Conservation (phyloP, 2,888 invertebrate genomes). For the Agrotis ipsilon region DNA sequence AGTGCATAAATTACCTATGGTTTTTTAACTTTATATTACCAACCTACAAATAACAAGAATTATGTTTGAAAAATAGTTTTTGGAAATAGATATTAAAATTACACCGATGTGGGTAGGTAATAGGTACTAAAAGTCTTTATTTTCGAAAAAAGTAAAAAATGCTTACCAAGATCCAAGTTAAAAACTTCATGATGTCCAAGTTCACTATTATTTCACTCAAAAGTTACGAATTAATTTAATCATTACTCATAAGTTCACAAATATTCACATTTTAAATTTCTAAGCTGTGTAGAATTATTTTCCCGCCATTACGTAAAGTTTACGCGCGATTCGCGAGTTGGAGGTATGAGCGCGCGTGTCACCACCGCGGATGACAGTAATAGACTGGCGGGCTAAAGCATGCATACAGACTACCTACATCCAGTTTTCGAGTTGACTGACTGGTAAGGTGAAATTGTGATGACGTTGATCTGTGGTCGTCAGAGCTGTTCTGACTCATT, state of each 20-base stretch:
- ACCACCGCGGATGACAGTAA: constrained; percentile 71
- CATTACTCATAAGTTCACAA: constrained; percentile 53
- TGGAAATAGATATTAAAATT: not conserved
- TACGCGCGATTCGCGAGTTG: constrained; percentile 76
- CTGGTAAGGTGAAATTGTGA: constrained; percentile 67
- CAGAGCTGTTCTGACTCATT: constrained; percentile 57
- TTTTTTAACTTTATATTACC: not conserved
- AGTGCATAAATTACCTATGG: constrained; percentile 17
- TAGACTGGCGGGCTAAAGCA: constrained; percentile 72
- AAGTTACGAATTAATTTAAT: constrained; percentile 44
- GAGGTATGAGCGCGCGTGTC: constrained; percentile 70
- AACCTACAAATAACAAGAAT: not conserved
- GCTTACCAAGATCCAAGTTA: constrained; percentile 76
- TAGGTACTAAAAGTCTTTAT: no score
- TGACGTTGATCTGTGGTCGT: constrained; percentile 66
- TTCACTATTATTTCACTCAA: constrained; percentile 65
- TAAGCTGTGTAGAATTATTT: constrained; percentile 64
- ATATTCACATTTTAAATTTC: constrained; percentile 32
- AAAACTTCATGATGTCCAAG: constrained; percentile 75
- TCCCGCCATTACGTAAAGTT: constrained; percentile 86
- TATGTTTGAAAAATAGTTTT: not conserved
- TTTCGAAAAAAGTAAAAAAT: not conserved
- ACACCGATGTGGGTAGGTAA: no score
- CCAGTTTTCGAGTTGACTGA: constrained; percentile 67
- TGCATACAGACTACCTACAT: constrained; percentile 39